Conservation (phyloP, 2,113 vertebrate genomes). For the Notiomystis cincta region DNA sequence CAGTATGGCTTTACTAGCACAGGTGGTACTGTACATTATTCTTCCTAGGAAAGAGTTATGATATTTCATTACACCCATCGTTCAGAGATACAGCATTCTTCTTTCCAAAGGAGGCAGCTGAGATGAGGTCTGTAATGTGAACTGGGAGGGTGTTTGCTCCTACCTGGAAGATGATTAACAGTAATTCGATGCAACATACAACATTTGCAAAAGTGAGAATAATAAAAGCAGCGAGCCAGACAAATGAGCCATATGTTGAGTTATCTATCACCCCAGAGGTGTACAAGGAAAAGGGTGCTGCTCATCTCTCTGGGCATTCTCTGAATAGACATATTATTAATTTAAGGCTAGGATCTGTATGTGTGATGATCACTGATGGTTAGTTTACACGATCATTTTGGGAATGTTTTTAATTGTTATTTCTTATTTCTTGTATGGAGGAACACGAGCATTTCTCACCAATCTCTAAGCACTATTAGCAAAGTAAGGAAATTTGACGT, state of each 20-base stretch:
- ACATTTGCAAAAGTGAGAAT: constrained; percentile 24
- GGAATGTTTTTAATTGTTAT: not conserved
- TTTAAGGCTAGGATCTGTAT: not conserved
- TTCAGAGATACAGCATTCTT: constrained; percentile 4
- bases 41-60: not conserved
- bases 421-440: not conserved
- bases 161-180: constrained; percentile 9
- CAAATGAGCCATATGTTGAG: constrained; percentile 30
- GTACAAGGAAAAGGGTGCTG: not conserved
- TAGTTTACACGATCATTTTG: not conserved
- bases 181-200: not conserved
- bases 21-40: constrained; percentile 9
- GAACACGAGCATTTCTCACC: not conserved
- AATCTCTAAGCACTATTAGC: not conserved
- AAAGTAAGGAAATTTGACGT: not conserved
- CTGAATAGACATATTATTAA: not conserved
- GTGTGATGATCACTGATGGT: accelerated
- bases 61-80: not conserved
- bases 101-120: not conserved
- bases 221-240: constrained; percentile 31
- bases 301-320: not conserved
- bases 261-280: not conserved
- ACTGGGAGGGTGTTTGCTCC: not conserved
- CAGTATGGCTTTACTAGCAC: not conserved
- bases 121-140: not conserved